Conservation (phyloP, 1,140 invertebrate species). For the Octopus sinensis region DNA sequence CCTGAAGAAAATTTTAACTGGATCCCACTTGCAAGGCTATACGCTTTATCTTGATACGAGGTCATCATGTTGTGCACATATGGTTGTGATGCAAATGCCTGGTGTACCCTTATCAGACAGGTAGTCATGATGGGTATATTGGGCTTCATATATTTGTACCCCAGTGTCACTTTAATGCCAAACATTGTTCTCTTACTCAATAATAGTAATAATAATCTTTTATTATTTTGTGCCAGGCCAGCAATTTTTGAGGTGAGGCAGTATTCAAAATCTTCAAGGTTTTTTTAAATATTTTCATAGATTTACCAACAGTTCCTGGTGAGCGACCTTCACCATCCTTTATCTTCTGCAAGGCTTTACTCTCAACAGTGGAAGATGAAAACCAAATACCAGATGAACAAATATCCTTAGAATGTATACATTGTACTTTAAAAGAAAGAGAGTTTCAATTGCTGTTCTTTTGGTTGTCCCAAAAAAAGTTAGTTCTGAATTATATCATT, state of each 20-base stretch:
- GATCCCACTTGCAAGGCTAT: too few species aligned
- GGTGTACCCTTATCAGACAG: too few species aligned
- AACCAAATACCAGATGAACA: background rate
- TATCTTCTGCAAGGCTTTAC: background rate
- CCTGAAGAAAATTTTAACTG: too few species aligned
- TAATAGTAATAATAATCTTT: background rate
- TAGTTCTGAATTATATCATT: background rate
- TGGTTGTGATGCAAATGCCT: too few species aligned
- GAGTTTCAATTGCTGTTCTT: background rate
- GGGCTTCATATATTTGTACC: too few species aligned
- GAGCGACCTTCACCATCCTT: background rate
- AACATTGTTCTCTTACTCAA: background rate
- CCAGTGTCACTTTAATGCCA: too few species aligned
- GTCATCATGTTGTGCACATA: too few species aligned
- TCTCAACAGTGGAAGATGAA: background rate
- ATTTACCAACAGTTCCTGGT: background rate
- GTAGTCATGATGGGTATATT: too few species aligned
- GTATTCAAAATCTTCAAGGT: background rate
- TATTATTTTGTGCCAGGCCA: background rate
- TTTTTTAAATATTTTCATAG: background rate
- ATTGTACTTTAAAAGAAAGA: background rate
- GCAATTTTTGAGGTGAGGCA: background rate
- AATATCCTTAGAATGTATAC: background rate
- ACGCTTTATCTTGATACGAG: too few species aligned
- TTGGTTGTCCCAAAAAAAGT: constrained; percentile 10